phyloP scores from a whole-genome alignment of 2,888 invertebrate genomes.

The Lasioglossum oenotherae region DNA sequence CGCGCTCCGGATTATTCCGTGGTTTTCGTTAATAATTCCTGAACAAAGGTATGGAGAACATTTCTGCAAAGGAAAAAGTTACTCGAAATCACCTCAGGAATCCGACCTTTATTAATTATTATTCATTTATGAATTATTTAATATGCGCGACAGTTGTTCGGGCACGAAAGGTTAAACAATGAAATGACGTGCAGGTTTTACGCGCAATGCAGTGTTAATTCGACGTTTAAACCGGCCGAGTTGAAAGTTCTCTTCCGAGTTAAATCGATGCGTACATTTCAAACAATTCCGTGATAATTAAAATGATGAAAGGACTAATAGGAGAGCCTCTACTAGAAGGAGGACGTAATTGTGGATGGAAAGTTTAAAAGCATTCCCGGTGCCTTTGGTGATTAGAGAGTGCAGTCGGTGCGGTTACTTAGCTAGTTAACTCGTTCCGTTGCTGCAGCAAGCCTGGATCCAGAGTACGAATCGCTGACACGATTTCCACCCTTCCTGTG shows the following conservation, averaged over 20 bases:
- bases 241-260: not conserved
- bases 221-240: not conserved
- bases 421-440: constrained; percentile 63
- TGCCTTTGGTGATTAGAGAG: constrained; percentile 72
- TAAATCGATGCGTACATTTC: constrained; percentile 36
- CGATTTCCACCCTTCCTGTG: constrained; percentile 19
- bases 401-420: constrained; percentile 74
- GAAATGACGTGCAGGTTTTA: not conserved
- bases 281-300: constrained; percentile 61
- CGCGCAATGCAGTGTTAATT: not conserved
- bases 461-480: constrained; percentile 48
- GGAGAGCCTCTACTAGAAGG: constrained; percentile 53
- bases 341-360: constrained; percentile 71
- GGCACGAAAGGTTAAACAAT: not conserved
- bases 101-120: too few species aligned
- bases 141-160: too few species aligned
- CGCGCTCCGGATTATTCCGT: too few species aligned
- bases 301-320: constrained; percentile 70
- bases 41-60: too few species aligned
- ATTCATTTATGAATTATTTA: too few species aligned
- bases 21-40: too few species aligned
- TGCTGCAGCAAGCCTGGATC: constrained; percentile 39
- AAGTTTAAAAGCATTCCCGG: constrained; percentile 74
- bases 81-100: too few species aligned
- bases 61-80: too few species aligned